Evolutionary conservation across 2,888 invertebrate genomes (phyloP), one percentile per base, ranked within the genome.

Genomic region (Orchesella flavescens): DNA sequence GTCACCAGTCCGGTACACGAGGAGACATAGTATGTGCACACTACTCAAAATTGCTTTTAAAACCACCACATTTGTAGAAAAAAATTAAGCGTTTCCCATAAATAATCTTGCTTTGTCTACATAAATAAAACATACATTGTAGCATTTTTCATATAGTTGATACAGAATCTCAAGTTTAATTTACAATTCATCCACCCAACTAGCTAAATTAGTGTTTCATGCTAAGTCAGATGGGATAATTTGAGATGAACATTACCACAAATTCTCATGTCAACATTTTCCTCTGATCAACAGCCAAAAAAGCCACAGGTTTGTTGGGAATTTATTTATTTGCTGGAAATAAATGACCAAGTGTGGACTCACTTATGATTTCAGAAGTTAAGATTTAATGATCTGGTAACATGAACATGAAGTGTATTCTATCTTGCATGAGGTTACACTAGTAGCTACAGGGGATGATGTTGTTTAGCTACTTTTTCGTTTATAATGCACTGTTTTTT

Each of bases 201-300:
- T 4, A 34, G 34, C 3, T 34, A 34, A 34, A 34, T 34, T 34
- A 34, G 34, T 44, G 23, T 57, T 43, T 76, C 76, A 76, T 76
- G 76, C 76, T 57, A 76, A 68, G 57, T 43, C 57, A 57, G 65
- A 76, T 76, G 57, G 13, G 66, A 76, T 76, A 76, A 76, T 76
- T 76, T 68, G 55, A 57, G 24, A 76, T 76, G 76, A 68, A 76
- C 76, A 76, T 68, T 76, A 68, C 59, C 75, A 75, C 75, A 68
- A 76, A 55, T 76, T 76, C 76, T 68, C 68, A 76, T 76, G 76
- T 66, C 76, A 68, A 68, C 34, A 68, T 68, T 46, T 21, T 68
- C 57, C 68, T 55, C 59, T 76, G 66, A 59, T 66, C 68, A 44
- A 57, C 23, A 68, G 76, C 76, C 68, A 76, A 76, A 44, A 76